These are phyloP conservation scores for Marmota monax DNA, from an alignment of 2,113 vertebrate species.

Conservation along the genomic window DNA sequence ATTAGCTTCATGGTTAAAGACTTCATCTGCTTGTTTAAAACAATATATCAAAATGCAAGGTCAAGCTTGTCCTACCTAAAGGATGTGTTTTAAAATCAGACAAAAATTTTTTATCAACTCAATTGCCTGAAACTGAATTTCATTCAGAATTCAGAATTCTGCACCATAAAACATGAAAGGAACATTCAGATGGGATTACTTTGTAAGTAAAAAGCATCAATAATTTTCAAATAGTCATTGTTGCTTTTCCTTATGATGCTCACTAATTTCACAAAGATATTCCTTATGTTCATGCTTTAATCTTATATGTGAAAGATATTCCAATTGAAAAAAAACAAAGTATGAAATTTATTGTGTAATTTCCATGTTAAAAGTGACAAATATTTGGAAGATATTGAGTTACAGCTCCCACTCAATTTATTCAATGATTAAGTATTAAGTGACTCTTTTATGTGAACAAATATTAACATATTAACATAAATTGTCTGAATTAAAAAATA, in stretches of 20 bases:
- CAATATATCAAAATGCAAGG: too few relatives aligned
- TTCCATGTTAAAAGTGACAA: neutral
- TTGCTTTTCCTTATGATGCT: neutral
- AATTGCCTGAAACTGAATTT: neutral
- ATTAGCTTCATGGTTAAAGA: neutral
- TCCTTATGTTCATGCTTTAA: neutral
- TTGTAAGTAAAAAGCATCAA: neutral
- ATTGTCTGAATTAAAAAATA: neutral
- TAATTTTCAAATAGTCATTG: neutral
- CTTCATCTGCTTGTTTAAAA: neutral
- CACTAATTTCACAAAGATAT: neutral
- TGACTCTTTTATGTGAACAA: neutral
- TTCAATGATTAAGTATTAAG: conserved; percentile 2
- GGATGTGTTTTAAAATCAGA: neutral
- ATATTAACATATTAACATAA: neutral
- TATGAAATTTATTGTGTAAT: neutral
- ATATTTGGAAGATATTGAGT: neutral
- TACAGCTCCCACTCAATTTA: neutral
- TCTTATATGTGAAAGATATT: neutral
- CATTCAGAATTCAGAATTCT: neutral
- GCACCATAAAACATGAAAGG: neutral
- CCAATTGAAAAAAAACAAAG: neutral
- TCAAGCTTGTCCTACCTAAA: neutral
- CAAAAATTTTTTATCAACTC: neutral
- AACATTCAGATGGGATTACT: neutral